Percentiles rank a stretch among this genome's conserved stretches.
These are phyloP conservation scores for Xyrauchen texanus DNA, from an alignment of 2,113 vertebrate species.

Conservation along the genomic window DNA sequence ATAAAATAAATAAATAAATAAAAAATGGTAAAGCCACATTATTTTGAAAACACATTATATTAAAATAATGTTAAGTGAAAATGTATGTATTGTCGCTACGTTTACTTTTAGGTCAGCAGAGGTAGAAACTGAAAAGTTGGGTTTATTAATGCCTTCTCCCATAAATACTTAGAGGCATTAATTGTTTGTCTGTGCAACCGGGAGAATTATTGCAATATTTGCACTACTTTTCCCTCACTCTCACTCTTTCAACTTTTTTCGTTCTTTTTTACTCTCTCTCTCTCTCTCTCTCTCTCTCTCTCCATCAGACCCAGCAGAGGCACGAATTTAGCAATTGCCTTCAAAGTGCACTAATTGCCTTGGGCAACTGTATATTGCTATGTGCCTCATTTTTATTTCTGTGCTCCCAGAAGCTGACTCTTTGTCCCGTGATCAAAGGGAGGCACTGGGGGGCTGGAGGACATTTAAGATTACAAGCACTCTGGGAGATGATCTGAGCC, in stretches of 20 bases:
- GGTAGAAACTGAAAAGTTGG: not conserved
- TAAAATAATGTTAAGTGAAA: no score
- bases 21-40: no score
- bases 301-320: constrained; percentile 34
- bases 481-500: constrained; percentile 44
- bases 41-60: no score
- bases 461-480: constrained; percentile 53
- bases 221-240: constrained; percentile 13
- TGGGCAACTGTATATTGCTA: constrained; percentile 43
- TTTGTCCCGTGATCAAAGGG: constrained; percentile 51
- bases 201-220: not conserved
- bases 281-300: not conserved
- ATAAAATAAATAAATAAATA: no score
- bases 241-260: constrained; percentile 4
- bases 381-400: constrained; percentile 45
- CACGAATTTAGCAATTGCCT: constrained; percentile 49
- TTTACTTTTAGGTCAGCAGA: not conserved
- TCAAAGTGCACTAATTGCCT: constrained; percentile 50
- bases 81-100: no score
- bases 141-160: not conserved
- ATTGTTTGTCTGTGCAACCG: not conserved
- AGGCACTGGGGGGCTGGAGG: constrained; percentile 37
- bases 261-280: not conserved
- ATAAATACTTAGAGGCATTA: not conserved
- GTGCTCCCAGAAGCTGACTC: constrained; percentile 40